Conservation (phyloP, 1,140 invertebrate genomes). For the Drosophila miranda region DNA sequence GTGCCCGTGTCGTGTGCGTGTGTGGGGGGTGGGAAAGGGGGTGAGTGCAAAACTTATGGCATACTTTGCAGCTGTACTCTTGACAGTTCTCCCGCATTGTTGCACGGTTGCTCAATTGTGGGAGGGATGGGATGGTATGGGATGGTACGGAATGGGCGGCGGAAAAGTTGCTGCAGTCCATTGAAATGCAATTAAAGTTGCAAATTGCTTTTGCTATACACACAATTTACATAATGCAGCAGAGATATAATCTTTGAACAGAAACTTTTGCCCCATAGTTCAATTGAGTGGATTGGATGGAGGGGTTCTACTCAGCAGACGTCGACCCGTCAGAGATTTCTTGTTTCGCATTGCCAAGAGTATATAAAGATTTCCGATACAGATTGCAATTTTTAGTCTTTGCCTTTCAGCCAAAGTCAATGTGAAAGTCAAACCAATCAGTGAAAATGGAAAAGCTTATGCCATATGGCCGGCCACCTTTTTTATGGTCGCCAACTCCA, state of each 20-base stretch:
- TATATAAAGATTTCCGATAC: conserved; percentile 8
- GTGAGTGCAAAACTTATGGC: conserved; percentile 11
- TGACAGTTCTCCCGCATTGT: conserved; percentile 9
- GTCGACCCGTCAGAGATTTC: not conserved
- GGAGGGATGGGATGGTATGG: not conserved
- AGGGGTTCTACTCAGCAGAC: conserved; percentile 1
- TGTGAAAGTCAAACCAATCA: conserved; percentile 47
- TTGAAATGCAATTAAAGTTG: conserved; percentile 73
- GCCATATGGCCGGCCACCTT: conserved; percentile 44
- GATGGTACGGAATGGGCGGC: not conserved
- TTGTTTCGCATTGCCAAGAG: conserved; percentile 16
- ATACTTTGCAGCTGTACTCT: conserved; percentile 30
- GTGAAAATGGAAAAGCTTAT: conserved; percentile 26
- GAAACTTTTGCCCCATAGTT: conserved; percentile 25
- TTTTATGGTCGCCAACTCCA: conserved; percentile 57
- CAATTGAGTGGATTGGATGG: conserved; percentile 48
- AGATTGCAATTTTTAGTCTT: conserved; percentile 9
- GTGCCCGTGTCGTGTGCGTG: not conserved
- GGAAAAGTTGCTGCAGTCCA: conserved; percentile 45
- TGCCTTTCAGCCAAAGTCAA: conserved; percentile 8
- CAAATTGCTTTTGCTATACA: conserved; percentile 61
- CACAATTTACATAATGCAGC: conserved; percentile 61
- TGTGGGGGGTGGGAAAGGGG: not conserved
- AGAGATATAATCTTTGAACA: conserved; percentile 47
- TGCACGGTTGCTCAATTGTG: not conserved